Conservation (phyloP, 2,888 invertebrate genomes). For the Drosophila bunnanda region DNA sequence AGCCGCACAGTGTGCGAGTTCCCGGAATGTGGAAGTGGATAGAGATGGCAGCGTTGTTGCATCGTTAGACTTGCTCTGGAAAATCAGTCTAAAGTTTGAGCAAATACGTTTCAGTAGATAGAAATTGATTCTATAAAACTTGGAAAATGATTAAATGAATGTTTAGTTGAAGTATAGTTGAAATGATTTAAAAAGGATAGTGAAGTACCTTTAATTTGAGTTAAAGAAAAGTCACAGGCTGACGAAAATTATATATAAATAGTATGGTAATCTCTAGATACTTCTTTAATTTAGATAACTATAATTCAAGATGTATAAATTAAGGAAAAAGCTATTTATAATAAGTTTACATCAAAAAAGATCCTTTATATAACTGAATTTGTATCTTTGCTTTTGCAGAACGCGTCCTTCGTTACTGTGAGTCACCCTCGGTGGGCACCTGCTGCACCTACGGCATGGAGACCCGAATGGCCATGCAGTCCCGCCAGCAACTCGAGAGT, state of each 20-base stretch:
- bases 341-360: too few species aligned
- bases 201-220: background rate
- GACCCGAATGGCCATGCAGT: conserved; percentile 88
- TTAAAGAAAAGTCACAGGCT: too few species aligned
- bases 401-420: conserved; percentile 84
- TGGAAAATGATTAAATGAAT: background rate
- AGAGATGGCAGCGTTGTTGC: background rate
- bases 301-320: too few species aligned
- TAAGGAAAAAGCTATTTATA: too few species aligned
- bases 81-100: conserved; percentile 24
- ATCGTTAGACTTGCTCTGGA: conserved; percentile 16
- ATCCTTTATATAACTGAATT: background rate
- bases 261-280: background rate
- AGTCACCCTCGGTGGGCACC: conserved; percentile 85
- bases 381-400: conserved; percentile 64
- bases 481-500: conserved; percentile 90
- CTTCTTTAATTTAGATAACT: too few species aligned
- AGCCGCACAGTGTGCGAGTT: conserved; percentile 42
- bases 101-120: conserved; percentile 25
- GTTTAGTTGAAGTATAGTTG: background rate
- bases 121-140: too few species aligned
- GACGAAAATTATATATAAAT: background rate
- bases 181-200: too few species aligned
- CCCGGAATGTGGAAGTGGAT: conserved; percentile 52
- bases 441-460: conserved; percentile 88